Percentiles rank a stretch among this genome's conserved stretches.
phyloP scores from a whole-genome alignment of 2,888 invertebrate species.

The Tachystola acroxantha region DNA sequence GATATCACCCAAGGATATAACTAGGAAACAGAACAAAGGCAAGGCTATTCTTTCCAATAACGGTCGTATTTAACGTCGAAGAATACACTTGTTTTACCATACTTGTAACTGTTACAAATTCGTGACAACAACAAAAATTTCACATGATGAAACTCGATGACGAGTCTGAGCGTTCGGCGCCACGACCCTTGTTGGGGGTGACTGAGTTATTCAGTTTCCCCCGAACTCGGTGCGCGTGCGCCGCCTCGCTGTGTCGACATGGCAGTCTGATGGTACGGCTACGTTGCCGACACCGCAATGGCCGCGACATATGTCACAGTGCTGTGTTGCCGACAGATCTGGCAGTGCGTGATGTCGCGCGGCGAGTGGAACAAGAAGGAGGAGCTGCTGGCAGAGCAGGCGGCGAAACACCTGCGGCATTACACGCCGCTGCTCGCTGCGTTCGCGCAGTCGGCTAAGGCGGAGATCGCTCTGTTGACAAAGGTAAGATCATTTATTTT shows the following conservation, averaged over 20 bases:
- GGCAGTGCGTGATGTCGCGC: constrained; percentile 96
- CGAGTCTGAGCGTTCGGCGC: constrained; percentile 60
- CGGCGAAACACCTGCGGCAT: constrained; percentile 91
- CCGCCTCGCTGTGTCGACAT: constrained; percentile 46
- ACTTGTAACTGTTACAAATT: too few species aligned
- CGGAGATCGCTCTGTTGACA: constrained; percentile 92
- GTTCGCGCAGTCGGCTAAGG: constrained; percentile 90
- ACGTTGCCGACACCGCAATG: neutral
- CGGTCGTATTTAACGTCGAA: too few species aligned
- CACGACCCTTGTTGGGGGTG: constrained; percentile 25
- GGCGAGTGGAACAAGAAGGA: constrained; percentile 99
- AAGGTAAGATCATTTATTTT: too few species aligned
- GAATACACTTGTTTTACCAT: too few species aligned
- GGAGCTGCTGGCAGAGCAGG: constrained; percentile 96
- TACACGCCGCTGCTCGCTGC: constrained; percentile 92
- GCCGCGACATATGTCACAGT: neutral
- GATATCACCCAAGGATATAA: too few species aligned
- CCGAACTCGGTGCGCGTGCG: constrained; percentile 22
- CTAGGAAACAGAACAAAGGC: too few species aligned
- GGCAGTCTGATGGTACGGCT: constrained; percentile 54
- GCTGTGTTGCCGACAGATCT: constrained; percentile 79
- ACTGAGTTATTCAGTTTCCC: constrained; percentile 50
- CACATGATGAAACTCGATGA: constrained; percentile 73
- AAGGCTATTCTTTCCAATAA: too few species aligned
- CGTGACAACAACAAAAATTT: too few species aligned